A percentile compares a stretch with the other conserved stretches of the same genome.
phyloP scores from a whole-genome alignment of 92 coral and sea anemone species.

The Chrysogorgia sp. region DNA sequence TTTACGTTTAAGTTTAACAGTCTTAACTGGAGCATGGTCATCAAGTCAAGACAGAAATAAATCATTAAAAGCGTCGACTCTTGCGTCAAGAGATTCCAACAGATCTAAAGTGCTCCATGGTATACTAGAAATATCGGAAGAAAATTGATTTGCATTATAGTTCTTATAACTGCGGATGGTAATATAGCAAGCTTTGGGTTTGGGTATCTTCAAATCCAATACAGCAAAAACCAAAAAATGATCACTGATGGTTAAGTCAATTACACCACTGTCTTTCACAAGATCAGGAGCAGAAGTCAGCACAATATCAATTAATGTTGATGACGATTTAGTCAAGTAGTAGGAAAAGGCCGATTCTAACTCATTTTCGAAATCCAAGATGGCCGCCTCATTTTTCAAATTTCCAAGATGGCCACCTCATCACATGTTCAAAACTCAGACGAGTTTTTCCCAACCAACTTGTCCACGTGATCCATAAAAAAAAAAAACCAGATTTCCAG shows the following conservation, averaged over 20 bases:
- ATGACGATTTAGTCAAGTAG: too few species aligned
- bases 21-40: conserved; percentile 38
- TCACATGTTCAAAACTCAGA: too few species aligned
- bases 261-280: background rate
- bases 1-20: conserved; percentile 40
- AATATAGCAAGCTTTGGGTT: conserved; percentile 20
- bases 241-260: conserved; percentile 30
- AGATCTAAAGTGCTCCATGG: conserved; percentile 49
- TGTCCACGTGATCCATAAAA: too few species aligned
- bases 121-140: conserved; percentile 25
- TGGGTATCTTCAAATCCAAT: conserved; percentile 33
- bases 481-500: too few species aligned
- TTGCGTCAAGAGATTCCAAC: conserved; percentile 42
- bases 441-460: too few species aligned
- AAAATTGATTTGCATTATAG: conserved; percentile 17
- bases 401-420: too few species aligned
- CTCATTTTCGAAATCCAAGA: too few species aligned
- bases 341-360: too few species aligned
- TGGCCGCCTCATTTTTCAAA: too few species aligned
- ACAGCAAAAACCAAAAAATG: conserved; percentile 44
- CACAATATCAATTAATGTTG: conserved; percentile 29
- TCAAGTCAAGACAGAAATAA: too few species aligned
- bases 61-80: conserved; percentile 38
- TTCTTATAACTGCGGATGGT: conserved; percentile 33
- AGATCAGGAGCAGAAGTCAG: background rate